These are phyloP conservation scores for Mastacembelus armatus DNA, from an alignment of 2,797 vertebrate genomes.

Conservation along the genomic window DNA sequence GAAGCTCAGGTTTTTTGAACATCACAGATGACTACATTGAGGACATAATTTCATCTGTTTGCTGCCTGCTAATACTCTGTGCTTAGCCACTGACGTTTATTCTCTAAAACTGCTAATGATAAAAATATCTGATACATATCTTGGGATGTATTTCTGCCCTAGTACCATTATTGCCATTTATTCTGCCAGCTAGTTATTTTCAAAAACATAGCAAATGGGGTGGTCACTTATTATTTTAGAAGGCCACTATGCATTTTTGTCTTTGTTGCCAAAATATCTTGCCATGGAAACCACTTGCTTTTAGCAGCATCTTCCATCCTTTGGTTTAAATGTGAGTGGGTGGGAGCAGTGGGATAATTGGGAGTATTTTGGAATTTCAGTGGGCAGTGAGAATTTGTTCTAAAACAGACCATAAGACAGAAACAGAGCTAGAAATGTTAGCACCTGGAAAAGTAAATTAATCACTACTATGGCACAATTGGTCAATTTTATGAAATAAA, in stretches of 20 bases:
- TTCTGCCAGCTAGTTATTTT: background rate
- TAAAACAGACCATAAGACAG: conserved; percentile 31
- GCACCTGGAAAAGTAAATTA: conserved; percentile 40
- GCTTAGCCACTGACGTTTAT: background rate
- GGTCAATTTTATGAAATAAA: conserved; percentile 17
- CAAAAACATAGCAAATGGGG: background rate
- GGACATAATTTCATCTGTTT: background rate
- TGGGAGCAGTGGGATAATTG: conserved; percentile 44
- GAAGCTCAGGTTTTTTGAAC: background rate
- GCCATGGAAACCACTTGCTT: conserved; percentile 58
- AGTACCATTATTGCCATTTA: background rate
- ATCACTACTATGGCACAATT: conserved; percentile 23
- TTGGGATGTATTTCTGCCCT: background rate
- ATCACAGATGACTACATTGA: background rate
- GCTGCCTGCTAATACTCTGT: background rate
- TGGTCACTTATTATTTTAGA: too few species aligned
- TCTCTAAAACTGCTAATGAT: too few species aligned
- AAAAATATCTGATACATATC: background rate
- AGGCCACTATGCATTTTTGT: conserved; percentile 26
- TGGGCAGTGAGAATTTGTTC: conserved; percentile 47
- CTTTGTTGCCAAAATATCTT: conserved; percentile 39
- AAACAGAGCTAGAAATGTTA: conserved; percentile 29
- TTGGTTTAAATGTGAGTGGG: conserved; percentile 53
- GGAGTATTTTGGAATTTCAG: conserved; percentile 60
- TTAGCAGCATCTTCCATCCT: conserved; percentile 42